Evolutionary conservation across 2,888 invertebrate genomes (phyloP).

Genomic region (Parasteatoda lunata): DNA sequence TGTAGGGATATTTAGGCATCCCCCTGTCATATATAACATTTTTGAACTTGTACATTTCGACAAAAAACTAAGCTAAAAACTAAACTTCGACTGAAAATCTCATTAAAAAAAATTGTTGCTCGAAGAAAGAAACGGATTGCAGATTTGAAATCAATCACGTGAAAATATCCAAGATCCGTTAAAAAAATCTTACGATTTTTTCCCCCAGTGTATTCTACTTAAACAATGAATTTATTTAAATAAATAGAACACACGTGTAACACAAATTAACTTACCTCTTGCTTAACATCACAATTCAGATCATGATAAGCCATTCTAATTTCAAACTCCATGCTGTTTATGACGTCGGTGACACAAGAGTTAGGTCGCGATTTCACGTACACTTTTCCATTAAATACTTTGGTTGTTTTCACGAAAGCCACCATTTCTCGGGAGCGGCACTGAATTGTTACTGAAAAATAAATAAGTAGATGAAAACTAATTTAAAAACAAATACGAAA

Average conservation of each 20-base stretch:
- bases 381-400: slow-evolving; percentile 93
- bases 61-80: too few species aligned
- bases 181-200: too few species aligned
- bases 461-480: not conserved
- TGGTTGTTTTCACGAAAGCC: slow-evolving; percentile 91
- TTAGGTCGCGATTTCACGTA: slow-evolving; percentile 96
- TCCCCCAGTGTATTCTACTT: too few species aligned
- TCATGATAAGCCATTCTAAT: slow-evolving; percentile 93
- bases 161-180: too few species aligned
- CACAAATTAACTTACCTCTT: slow-evolving; percentile 77
- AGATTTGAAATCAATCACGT: too few species aligned
- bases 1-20: too few species aligned
- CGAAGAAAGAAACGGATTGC: too few species aligned
- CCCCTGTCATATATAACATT: too few species aligned
- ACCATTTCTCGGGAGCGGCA: slow-evolving; percentile 93
- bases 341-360: slow-evolving; percentile 91
- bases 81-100: too few species aligned
- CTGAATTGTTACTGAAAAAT: slow-evolving; percentile 83
- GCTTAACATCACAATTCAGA: slow-evolving; percentile 92
- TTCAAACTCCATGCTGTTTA: slow-evolving; percentile 91
- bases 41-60: too few species aligned
- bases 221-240: too few species aligned
- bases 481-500: not conserved
- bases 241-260: not conserved
- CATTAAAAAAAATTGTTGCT: too few species aligned